Evolutionary conservation across 2,888 invertebrate species (phyloP).

Genomic region (Dryocosmus kuriphilus): DNA sequence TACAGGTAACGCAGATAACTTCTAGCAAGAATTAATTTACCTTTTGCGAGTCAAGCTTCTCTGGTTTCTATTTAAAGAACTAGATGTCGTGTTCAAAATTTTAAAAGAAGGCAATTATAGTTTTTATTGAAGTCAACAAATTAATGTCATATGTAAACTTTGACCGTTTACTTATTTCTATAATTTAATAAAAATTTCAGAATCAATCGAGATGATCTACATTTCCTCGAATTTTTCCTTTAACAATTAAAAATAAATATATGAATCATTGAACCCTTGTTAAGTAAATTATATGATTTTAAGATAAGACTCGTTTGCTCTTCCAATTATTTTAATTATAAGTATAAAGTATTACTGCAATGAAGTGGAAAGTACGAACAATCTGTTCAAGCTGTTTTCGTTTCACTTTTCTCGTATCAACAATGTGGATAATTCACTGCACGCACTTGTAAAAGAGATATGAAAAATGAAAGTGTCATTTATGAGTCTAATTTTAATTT

Average conservation of each 20-base stretch:
- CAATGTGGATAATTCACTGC: constrained; percentile 1
- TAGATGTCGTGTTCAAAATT: constrained; percentile 5
- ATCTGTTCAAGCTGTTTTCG: not conserved
- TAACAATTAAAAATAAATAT: not conserved
- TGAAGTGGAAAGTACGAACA: constrained; percentile 19
- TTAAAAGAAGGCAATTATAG: not conserved
- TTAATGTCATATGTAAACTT: too few relatives aligned
- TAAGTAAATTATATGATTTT: not conserved
- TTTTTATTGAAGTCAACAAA: not conserved
- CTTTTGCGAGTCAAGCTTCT: not conserved
- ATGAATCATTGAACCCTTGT: not conserved
- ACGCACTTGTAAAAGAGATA: not conserved
- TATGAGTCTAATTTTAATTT: not conserved
- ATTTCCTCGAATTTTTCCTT: not conserved
- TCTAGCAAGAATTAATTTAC: not conserved
- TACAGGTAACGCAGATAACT: not conserved
- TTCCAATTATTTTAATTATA: not conserved
- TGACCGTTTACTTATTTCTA: not conserved
- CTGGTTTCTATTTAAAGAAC: not conserved
- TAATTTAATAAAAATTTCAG: not conserved
- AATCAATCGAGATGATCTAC: not conserved
- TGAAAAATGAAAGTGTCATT: constrained; percentile 23
- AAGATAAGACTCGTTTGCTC: not conserved
- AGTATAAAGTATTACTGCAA: not conserved
- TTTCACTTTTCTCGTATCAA: constrained; percentile 9